Evolutionary conservation across 2,888 invertebrate species (phyloP), one percentile per base, ranked within the genome.

Genomic region (Smittia sp.): DNA sequence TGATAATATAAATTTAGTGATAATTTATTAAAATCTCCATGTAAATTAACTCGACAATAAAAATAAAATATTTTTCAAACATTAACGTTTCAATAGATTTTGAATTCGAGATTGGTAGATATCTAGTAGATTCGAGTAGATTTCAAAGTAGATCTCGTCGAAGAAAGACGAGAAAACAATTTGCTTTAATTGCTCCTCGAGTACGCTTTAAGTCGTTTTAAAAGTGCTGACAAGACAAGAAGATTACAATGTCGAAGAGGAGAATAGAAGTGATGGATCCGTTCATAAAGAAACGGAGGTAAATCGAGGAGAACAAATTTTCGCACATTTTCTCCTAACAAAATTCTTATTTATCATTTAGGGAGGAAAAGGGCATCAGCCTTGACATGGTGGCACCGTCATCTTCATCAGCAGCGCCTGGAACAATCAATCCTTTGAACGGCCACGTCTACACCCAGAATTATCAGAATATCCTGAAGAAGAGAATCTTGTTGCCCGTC

Each of bases 401-500:
- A 27, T 78, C 80, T 22, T 79, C 82, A 80, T 86, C 85, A 0
- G 84, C 72, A 13, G 0, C 73, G 77, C 0, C 79, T 0, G 85
- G 88, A 0, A 86, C 86, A 0, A 83, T 90, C 6, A 97, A 97
- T 80, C 89, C 91, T 0, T 92, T 90, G 78, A 94, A 89, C 77
- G 89, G 90, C 24, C 84, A 91, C 74, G 92, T 96, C 0, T 97
- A 90, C 80, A 94, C 97, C 0, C 90, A 90, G 65, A 89, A 92
- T 76, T 98, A 96, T 80, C 91, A 93, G 82, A 94, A 96, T 77
- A 85, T 96, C 68, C 90, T 92, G 75, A 89, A 93, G 73, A 96
- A 97, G 77, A 87, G 99, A 38, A 91, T 93, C 32, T 89, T 91
- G 1, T 85, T 99, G 75, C 99, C 99, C 0, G 99, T 99, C 0